Percentiles rank a stretch among this genome's conserved stretches.
These are phyloP conservation scores for Eupithecia tripunctaria DNA, from an alignment of 2,888 invertebrate species.

Conservation along the genomic window DNA sequence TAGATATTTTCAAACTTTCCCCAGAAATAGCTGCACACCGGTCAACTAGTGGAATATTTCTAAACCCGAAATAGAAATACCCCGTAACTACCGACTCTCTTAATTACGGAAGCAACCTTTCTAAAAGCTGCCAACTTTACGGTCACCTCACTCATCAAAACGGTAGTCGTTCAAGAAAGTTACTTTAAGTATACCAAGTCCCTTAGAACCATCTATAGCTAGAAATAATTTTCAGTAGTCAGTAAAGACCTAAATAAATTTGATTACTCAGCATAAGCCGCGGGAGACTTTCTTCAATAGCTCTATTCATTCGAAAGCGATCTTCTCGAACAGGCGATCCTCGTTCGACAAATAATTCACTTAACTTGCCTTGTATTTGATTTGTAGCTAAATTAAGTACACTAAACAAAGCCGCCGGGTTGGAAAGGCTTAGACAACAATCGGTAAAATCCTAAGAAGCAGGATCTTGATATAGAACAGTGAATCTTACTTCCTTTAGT, in stretches of 20 bases:
- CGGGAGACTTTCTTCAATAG: slow-evolving; percentile 1
- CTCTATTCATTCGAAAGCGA: slow-evolving; percentile 32
- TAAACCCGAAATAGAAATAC: not conserved
- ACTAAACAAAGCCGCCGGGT: slow-evolving; percentile 47
- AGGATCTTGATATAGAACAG: slow-evolving; percentile 10
- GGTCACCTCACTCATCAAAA: not conserved
- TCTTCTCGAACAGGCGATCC: slow-evolving; percentile 38
- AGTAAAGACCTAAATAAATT: not conserved
- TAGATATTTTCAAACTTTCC: not conserved
- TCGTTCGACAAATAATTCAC: slow-evolving; percentile 43
- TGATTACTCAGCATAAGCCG: not conserved
- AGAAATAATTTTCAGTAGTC: not conserved
- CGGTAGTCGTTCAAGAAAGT: not conserved
- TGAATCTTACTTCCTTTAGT: slow-evolving; percentile 12
- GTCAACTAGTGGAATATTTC: not conserved
- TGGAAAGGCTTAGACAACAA: slow-evolving; percentile 51
- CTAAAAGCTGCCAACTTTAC: slow-evolving; percentile 5
- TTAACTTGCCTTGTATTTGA: slow-evolving; percentile 49
- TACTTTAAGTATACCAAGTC: not conserved
- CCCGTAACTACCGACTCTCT: not conserved
- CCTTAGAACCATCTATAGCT: not conserved
- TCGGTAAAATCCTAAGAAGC: slow-evolving; percentile 37
- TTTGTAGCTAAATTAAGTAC: slow-evolving; percentile 50
- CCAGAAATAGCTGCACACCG: not conserved
- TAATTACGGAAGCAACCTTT: slow-evolving; percentile 7